A percentile compares a stretch with the other conserved stretches of the same genome.
Evolutionary conservation across 2,797 vertebrate genomes (phyloP).

Genomic region (Halcyon chelicuti): DNA sequence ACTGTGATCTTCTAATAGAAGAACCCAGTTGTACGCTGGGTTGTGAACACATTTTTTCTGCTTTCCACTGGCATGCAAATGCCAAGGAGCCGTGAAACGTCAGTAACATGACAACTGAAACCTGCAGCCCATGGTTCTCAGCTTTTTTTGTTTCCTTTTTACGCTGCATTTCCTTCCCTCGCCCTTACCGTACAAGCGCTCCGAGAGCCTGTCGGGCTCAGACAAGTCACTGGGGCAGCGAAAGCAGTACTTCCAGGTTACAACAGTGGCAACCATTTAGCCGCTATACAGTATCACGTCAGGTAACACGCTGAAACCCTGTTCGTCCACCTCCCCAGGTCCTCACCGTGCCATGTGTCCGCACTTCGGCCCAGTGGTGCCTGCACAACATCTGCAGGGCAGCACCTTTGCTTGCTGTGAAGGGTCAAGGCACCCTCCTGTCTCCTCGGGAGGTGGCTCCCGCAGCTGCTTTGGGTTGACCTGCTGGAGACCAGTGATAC

Average conservation of each 20-base stretch:
- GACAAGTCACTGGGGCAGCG: neutral
- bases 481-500: neutral
- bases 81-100: rapidly evolving
- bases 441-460: neutral
- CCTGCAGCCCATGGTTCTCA: neutral
- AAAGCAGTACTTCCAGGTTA: neutral
- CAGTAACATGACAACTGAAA: neutral
- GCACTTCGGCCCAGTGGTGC: rapidly evolving
- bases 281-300: rapidly evolving
- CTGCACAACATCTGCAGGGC: rapidly evolving
- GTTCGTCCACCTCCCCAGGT: rapidly evolving
- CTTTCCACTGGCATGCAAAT: neutral
- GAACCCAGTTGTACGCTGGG: neutral
- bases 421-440: neutral
- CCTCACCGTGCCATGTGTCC: rapidly evolving
- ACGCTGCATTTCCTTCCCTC: neutral
- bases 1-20: neutral
- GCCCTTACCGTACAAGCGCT: neutral
- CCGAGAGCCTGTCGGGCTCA: neutral
- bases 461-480: neutral
- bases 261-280: neutral
- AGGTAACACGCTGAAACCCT: rapidly evolving
- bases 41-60: neutral
- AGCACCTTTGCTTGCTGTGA: neutral
- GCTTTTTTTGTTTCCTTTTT: neutral